A percentile compares a stretch with the other conserved stretches of the same genome.
Evolutionary conservation across 2,113 vertebrate genomes (phyloP).

Genomic region (Buteo buteo): DNA sequence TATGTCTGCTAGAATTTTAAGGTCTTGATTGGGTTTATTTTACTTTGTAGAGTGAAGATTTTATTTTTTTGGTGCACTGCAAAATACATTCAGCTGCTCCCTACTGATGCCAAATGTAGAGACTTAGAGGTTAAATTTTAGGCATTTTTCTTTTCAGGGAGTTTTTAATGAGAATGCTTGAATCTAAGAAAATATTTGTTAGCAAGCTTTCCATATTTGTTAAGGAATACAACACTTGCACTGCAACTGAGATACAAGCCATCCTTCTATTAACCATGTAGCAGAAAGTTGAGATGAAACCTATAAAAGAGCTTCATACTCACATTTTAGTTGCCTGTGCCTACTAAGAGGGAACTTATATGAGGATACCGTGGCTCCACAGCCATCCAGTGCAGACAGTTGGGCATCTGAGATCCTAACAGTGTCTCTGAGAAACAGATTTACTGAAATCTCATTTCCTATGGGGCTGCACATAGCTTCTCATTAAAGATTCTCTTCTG

Average conservation of each 20-base stretch:
- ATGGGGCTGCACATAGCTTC: not conserved
- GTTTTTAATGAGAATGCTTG: not conserved
- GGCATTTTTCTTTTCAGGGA: not conserved
- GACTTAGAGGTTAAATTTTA: not conserved
- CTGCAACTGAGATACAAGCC: not conserved
- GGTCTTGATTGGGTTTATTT: not conserved
- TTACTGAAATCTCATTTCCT: not conserved
- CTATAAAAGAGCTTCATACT: not conserved
- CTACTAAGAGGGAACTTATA: not conserved
- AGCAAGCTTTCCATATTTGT: not conserved
- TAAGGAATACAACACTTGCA: not conserved
- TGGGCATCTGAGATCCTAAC: not conserved
- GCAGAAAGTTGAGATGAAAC: not conserved
- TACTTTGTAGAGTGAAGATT: not conserved
- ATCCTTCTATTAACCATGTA: not conserved
- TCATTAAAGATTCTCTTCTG: not conserved
- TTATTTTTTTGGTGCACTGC: not conserved
- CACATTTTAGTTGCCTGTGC: not conserved
- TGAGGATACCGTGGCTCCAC: not conserved
- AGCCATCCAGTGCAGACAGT: not conserved
- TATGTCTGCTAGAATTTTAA: not conserved
- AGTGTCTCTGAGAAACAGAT: not conserved
- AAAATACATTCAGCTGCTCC: not conserved
- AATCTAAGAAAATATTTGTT: not conserved
- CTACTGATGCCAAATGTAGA: not conserved